A percentile compares a stretch with the other conserved stretches of the same genome.
These are phyloP conservation scores for Taurulus bubalis DNA, from an alignment of 2,113 vertebrate species.

Conservation along the genomic window DNA sequence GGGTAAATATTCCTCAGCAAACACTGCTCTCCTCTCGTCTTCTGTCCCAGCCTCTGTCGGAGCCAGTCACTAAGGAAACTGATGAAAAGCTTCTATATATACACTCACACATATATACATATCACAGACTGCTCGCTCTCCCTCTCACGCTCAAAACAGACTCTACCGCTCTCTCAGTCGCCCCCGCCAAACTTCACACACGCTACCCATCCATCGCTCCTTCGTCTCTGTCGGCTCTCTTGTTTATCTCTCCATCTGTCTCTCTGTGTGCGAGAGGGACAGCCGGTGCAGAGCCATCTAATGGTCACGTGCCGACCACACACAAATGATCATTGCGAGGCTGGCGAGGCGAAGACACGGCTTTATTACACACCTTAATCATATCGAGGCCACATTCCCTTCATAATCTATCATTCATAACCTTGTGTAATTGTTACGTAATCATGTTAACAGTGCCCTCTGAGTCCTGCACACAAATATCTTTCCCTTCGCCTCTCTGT, in stretches of 20 bases:
- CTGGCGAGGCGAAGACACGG: not conserved
- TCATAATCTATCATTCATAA: slow-evolving; percentile 29
- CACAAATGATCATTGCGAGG: not conserved
- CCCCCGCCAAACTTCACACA: slow-evolving; percentile 51
- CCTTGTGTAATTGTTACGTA: slow-evolving; percentile 45
- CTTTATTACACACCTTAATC: slow-evolving; percentile 10
- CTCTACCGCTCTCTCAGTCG: slow-evolving; percentile 35
- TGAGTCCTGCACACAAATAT: slow-evolving; percentile 44
- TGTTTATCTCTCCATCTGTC: slow-evolving; percentile 69
- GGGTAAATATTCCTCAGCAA: not conserved
- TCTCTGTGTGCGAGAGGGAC: slow-evolving; percentile 11
- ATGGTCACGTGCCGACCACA: slow-evolving; percentile 12
- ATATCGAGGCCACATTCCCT: not conserved
- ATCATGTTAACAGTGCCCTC: slow-evolving; percentile 37
- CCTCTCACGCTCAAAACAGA: slow-evolving; percentile 29
- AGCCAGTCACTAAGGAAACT: slow-evolving; percentile 80
- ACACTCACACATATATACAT: slow-evolving; percentile 61
- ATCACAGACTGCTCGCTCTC: slow-evolving; percentile 53
- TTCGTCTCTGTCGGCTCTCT: slow-evolving; percentile 47
- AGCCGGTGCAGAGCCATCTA: slow-evolving; percentile 49
- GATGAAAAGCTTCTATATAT: slow-evolving; percentile 76
- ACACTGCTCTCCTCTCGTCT: slow-evolving; percentile 6
- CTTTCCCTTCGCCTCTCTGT: slow-evolving; percentile 28
- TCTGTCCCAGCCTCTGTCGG: slow-evolving; percentile 49
- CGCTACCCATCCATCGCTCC: slow-evolving; percentile 26